Conservation (phyloP, 1,140 invertebrate species). For the Mycetomoellerius zeteki region DNA sequence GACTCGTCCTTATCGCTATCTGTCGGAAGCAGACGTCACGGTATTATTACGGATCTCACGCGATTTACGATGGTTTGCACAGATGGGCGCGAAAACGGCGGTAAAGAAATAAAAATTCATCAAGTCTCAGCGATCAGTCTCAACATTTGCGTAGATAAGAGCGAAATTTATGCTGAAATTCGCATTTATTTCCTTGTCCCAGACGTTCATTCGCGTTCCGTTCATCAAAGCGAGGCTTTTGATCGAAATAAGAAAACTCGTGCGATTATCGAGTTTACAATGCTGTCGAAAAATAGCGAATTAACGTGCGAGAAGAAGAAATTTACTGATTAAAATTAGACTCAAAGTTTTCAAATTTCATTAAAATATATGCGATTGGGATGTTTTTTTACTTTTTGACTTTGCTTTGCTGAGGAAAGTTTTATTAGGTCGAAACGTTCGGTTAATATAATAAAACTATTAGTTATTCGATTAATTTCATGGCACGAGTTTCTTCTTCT, state of each 20-base stretch:
- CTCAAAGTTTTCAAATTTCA: neutral
- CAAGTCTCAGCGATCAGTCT: constrained; percentile 65
- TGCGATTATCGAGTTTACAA: neutral
- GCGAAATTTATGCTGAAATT: constrained; percentile 63
- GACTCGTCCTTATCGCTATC: constrained; percentile 59
- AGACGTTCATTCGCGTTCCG: constrained; percentile 8
- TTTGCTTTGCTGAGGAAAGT: neutral
- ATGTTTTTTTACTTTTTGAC: too few relatives aligned
- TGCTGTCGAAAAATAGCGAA: neutral
- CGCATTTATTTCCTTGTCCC: constrained; percentile 66
- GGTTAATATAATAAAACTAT: neutral
- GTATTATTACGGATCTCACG: constrained; percentile 72
- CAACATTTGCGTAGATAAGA: constrained; percentile 77
- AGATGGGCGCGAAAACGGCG: constrained; percentile 66
- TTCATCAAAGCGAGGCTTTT: constrained; percentile 61
- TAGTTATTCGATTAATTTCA: neutral
- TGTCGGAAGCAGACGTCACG: constrained; percentile 73
- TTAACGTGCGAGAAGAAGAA: neutral
- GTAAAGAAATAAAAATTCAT: constrained; percentile 31
- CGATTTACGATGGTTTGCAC: constrained; percentile 75
- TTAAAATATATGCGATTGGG: neutral
- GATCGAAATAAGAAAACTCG: constrained; percentile 12
- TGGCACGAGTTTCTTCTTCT: neutral
- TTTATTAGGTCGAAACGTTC: neutral
- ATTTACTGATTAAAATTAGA: neutral